A percentile compares a stretch with the other conserved stretches of the same genome.
Conservation (phyloP, 2,888 invertebrate species). For the Eilema sororculum region DNA sequence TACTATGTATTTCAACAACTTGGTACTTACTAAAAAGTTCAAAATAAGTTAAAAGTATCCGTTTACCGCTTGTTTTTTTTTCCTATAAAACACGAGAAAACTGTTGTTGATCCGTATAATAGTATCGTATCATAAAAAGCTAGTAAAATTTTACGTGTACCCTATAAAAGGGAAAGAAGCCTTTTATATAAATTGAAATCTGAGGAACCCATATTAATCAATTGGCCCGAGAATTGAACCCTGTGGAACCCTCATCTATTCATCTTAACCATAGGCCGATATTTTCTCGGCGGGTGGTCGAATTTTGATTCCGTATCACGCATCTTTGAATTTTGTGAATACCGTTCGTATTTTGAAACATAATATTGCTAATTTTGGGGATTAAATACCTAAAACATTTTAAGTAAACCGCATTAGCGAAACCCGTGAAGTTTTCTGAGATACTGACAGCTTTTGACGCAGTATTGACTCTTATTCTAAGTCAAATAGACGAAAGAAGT, state of each 20-base stretch:
- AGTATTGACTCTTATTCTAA: not conserved
- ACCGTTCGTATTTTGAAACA: not conserved
- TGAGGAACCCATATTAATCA: conserved; percentile 2
- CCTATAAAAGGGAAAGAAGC: not conserved
- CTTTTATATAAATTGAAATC: conserved; percentile 4
- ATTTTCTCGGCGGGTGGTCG: not conserved
- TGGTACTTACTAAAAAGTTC: too few species aligned
- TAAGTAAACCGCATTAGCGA: not conserved
- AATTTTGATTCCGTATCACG: not conserved
- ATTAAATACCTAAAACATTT: not conserved
- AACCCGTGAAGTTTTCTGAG: not conserved
- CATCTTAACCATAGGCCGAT: not conserved
- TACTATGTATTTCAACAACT: too few species aligned
- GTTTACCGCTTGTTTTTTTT: not conserved
- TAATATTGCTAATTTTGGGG: not conserved
- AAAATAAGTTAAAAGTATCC: not conserved
- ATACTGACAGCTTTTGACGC: not conserved
- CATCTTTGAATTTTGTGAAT: not conserved
- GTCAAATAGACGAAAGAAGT: too few species aligned
- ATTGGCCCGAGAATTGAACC: conserved; percentile 4
- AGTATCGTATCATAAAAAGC: conserved; percentile 1
- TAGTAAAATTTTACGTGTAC: conserved; percentile 1
- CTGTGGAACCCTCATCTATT: conserved; percentile 1
- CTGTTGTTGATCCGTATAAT: conserved; percentile 4
- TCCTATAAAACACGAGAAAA: not conserved